Evolutionary conservation across 2,113 vertebrate genomes (phyloP), one percentile per base, ranked within the genome.

Genomic region (Accipiter virgatus): DNA sequence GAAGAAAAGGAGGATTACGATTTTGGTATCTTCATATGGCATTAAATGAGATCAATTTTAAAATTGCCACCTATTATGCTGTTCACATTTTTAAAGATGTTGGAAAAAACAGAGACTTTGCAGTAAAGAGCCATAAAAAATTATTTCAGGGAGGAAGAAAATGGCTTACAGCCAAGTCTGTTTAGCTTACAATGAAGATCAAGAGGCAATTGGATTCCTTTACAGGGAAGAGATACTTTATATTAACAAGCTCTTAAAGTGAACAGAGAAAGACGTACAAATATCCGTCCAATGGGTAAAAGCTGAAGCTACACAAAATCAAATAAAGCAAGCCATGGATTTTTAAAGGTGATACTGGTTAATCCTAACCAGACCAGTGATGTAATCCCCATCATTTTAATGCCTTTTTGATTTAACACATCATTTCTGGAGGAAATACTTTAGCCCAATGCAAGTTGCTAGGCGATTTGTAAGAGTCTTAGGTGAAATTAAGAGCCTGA

Each of bases 181-280:
- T 74, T 81, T 74, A 77, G 59, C 38, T 93, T 81, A 86, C 67
- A 92, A 40, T 82, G 79, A 82, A 66, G 61, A 94, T 68, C 47
- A 95, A 86, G 89, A 94, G 58, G 80, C 85, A 81, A 73, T 10
- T 15, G 26, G 88, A 94, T 92, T 93, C 79, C 71, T 94, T 94
- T 52, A 80, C 29, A 83, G 75, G 90, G 85, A 96, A 87, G 88
- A 97, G 86, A 55, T 50, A 53, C 21, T 88, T 90, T 81, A 25
- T 67, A 73, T 81, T 80, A 80, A 68, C 43, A 65, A 94, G 31
- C 61, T 88, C 68, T 93, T 71, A 63, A 80, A 89, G 3, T 56
- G 70, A 75, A 70, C 79, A 86, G 47, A 43, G 36, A 59, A 91
- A 72, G 34, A 80, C 48, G 66, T 19, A 70, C 71, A 86, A 90